Conservation (phyloP, 2,888 invertebrate species). For the Platycheirus rosarum region DNA sequence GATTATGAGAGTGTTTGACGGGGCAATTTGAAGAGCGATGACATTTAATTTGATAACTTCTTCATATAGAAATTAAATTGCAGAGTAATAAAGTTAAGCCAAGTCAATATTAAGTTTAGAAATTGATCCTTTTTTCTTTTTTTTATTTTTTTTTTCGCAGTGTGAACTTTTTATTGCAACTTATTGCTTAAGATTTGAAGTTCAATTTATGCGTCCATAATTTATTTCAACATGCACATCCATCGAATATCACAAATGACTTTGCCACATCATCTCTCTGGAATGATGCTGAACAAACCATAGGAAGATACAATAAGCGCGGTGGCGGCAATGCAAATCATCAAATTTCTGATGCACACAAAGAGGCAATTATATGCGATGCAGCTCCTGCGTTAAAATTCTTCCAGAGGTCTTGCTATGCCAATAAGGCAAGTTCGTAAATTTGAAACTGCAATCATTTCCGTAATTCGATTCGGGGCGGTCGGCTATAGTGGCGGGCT, state of each 20-base stretch:
- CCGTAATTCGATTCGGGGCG: slow-evolving; percentile 69
- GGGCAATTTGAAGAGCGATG: slow-evolving; percentile 22
- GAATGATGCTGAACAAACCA: slow-evolving; percentile 20
- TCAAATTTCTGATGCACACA: slow-evolving; percentile 56
- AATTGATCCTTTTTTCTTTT: too few species aligned
- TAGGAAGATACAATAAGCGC: slow-evolving; percentile 31
- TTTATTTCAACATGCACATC: not conserved
- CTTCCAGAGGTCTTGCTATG: slow-evolving; percentile 31
- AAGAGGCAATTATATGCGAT: slow-evolving; percentile 54
- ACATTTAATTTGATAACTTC: slow-evolving; percentile 5
- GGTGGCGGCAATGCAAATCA: slow-evolving; percentile 50
- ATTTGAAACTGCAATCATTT: slow-evolving; percentile 73
- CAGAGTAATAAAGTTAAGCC: too few species aligned
- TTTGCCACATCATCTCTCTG: too few species aligned
- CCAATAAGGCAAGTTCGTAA: slow-evolving; percentile 26
- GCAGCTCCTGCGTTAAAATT: slow-evolving; percentile 70
- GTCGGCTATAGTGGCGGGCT: slow-evolving; percentile 26
- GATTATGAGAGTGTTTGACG: slow-evolving; percentile 18
- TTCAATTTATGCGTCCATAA: not conserved
- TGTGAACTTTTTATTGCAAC: too few species aligned
- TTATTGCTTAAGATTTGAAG: too few species aligned
- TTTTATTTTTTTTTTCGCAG: too few species aligned
- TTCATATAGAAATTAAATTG: too few species aligned
- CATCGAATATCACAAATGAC: not conserved
- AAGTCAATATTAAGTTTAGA: too few species aligned